Conservation (phyloP, 2,113 vertebrate genomes). For the Gila orcuttii region DNA sequence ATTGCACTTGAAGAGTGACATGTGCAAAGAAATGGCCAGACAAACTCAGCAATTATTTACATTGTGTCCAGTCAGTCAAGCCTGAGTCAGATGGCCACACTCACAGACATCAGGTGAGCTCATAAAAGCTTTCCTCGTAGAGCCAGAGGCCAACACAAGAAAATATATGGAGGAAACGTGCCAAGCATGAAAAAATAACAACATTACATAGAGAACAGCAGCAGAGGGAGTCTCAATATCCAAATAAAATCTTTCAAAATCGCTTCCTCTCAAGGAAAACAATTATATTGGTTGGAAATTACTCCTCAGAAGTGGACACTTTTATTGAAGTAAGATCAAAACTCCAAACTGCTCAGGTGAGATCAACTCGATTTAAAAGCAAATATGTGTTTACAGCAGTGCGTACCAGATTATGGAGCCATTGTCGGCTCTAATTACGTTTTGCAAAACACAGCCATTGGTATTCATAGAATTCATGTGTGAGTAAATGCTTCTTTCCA, state of each 20-base stretch:
- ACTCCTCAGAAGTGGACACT: conserved; percentile 59
- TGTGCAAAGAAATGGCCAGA: conserved; percentile 67
- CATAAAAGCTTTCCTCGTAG: conserved; percentile 64
- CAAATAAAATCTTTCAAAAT: conserved; percentile 51
- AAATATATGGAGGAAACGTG: conserved; percentile 66
- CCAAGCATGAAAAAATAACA: conserved; percentile 58
- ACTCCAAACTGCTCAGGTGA: conserved; percentile 40
- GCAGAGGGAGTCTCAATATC: conserved; percentile 62
- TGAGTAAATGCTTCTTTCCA: conserved; percentile 70
- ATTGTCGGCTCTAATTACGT: conserved; percentile 73
- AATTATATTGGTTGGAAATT: conserved; percentile 69
- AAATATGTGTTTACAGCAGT: conserved; percentile 68
- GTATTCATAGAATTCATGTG: conserved; percentile 75
- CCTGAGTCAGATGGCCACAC: conserved; percentile 71
- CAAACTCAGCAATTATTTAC: conserved; percentile 54
- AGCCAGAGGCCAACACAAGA: conserved; percentile 67
- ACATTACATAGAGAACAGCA: conserved; percentile 64
- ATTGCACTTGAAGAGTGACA: conserved; percentile 59
- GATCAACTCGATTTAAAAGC: conserved; percentile 70
- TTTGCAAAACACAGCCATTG: conserved; percentile 72
- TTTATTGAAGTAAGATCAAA: conserved; percentile 51
- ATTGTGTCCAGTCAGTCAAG: conserved; percentile 67
- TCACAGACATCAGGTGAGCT: conserved; percentile 70
- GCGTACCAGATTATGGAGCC: conserved; percentile 64
- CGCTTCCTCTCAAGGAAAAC: conserved; percentile 38